These are phyloP conservation scores for Thunnus maccoyii DNA, from an alignment of 2,113 vertebrate species.

Conservation along the genomic window DNA sequence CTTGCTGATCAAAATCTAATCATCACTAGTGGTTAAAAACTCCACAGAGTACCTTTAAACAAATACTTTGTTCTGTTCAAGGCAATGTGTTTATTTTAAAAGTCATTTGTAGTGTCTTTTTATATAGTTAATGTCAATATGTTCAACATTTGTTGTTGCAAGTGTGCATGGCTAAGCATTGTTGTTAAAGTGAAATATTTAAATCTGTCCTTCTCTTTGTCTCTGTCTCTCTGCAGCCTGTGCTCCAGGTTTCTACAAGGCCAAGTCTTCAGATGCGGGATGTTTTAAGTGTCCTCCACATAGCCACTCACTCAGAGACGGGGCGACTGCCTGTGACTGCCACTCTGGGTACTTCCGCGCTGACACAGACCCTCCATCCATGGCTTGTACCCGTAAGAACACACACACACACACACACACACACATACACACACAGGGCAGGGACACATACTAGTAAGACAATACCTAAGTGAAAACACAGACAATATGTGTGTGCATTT, in stretches of 20 bases:
- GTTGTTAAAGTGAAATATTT: background rate
- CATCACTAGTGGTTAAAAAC: background rate
- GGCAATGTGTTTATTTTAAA: background rate
- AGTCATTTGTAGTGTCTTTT: background rate
- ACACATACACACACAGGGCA: constrained; percentile 8
- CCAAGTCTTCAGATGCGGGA: constrained; percentile 66
- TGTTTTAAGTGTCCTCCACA: constrained; percentile 80
- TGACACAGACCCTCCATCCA: constrained; percentile 76
- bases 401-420: constrained; percentile 11
- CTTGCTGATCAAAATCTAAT: background rate
- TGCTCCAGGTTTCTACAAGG: constrained; percentile 75
- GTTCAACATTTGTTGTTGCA: background rate
- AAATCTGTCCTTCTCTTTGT: background rate
- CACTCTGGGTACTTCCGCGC: constrained; percentile 75
- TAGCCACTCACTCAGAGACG: constrained; percentile 75
- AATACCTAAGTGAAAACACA: constrained; percentile 27
- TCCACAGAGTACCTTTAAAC: background rate
- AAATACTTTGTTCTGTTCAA: background rate
- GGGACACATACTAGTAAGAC: constrained; percentile 12
- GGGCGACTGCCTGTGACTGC: constrained; percentile 71
- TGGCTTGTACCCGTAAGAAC: constrained; percentile 80
- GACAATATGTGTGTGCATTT: constrained; percentile 24
- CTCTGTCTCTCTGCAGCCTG: constrained; percentile 66
- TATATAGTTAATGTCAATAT: background rate
- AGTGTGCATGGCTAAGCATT: background rate